Evolutionary conservation across 2,113 vertebrate genomes (phyloP), one percentile per base, ranked within the genome.

Genomic region (Nothobranchius kuhntae): DNA sequence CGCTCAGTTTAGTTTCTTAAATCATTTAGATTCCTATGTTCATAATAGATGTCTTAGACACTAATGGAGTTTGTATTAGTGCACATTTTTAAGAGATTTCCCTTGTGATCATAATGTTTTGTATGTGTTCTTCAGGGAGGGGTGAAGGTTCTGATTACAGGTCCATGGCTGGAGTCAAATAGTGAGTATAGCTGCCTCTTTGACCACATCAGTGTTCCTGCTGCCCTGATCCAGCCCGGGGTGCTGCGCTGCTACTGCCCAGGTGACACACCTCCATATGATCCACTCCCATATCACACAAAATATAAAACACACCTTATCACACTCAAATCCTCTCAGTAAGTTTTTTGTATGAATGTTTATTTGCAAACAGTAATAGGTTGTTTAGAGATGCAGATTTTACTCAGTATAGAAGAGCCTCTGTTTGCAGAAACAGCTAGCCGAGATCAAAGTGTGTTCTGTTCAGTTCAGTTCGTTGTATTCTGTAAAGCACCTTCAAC

Each of bases 221-320:
- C 98, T 46, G 97, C 97, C 60, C 91, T 99, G 81, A 99, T 99
- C 73, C 98, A 99, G 92, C 98, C 98, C 0, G 98, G 98, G 44
- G 98, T 99, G 69, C 93, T 99, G 81, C 96, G 98, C 84, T 99
- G 98, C 89, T 99, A 99, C 92, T 99, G 98, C 89, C 98, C 97
- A 94, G 98, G 98, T 99, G 91, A 93, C 91, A 70, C 48, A 52
- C 17, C 14, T 42, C 3, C 15, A 17, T 45, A 45, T 45, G 14
- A 38, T 7, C 15, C 48, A 54, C 35, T 17, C 21, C 21, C 15
- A 26, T 35, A 30, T 30, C 30, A 30, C 30, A 30, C 9, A 40
- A 40, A 40, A 40, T 30, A 30, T 1, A 21, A 38, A 7, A 38
- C 4, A 38, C 36, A 40, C 38, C 38, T 40, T 40, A 40, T 9